Percentiles rank a stretch among this genome's conserved stretches.
Conservation (phyloP, 2,888 invertebrate genomes). For the Yponomeuta evonymella region DNA sequence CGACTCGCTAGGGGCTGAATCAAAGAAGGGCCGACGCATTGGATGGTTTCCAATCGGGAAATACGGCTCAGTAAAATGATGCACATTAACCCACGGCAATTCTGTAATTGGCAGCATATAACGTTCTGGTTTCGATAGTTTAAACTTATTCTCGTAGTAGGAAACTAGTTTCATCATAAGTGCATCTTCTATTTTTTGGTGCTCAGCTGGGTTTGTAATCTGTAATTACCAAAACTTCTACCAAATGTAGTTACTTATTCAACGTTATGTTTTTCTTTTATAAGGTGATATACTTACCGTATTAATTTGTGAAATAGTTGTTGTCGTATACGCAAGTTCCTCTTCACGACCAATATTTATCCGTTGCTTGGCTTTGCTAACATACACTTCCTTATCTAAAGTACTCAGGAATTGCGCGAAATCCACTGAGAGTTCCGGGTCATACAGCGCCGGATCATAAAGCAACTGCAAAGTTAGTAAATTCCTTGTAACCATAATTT, state of each 20-base stretch:
- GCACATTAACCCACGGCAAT: not conserved
- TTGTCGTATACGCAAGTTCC: not conserved
- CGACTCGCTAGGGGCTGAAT: not conserved
- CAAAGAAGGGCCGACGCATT: not conserved
- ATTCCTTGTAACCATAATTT: not conserved
- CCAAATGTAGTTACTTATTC: not conserved
- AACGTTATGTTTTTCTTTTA: not conserved
- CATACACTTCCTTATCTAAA: slow-evolving; percentile 1
- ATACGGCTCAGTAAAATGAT: not conserved
- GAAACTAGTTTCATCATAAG: slow-evolving; percentile 57
- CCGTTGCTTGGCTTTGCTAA: not conserved
- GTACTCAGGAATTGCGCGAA: not conserved
- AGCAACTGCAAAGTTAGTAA: not conserved
- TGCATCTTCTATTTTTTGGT: slow-evolving; percentile 32
- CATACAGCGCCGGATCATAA: not conserved
- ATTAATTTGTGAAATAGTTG: not conserved
- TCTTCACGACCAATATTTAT: not conserved
- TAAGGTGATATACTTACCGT: not conserved
- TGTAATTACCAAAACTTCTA: not conserved
- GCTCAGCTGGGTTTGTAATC: not conserved
- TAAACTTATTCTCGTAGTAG: slow-evolving; percentile 48
- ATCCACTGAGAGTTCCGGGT: not conserved
- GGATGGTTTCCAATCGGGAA: not conserved
- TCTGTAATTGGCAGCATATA: not conserved
- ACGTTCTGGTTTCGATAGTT: not conserved